Evolutionary conservation across 2,797 vertebrate genomes (phyloP).

Genomic region (Eulemur rubriventer): DNA sequence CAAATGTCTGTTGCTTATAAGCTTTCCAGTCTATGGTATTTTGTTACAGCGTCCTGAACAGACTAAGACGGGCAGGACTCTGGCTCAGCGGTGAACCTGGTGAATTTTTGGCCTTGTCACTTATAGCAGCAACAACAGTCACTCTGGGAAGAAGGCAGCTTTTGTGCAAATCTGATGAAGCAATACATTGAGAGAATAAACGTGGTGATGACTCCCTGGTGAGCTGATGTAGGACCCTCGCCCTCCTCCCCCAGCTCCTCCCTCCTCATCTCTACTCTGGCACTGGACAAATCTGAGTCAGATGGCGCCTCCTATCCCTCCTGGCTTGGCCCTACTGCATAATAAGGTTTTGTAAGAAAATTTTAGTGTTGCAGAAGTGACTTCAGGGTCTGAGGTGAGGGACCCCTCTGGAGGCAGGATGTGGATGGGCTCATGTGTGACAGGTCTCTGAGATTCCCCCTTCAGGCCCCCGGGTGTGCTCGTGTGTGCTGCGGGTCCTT

Average conservation of each 20-base stretch:
- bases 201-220: not conserved
- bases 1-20: not conserved
- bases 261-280: not conserved
- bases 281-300: not conserved
- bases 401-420: not conserved
- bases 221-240: not conserved
- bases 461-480: not conserved
- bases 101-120: not conserved
- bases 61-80: not conserved
- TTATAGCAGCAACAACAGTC: not conserved
- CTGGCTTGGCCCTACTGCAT: not conserved
- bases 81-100: not conserved
- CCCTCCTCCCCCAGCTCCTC: not conserved
- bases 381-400: not conserved
- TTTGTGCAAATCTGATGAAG: slow-evolving; percentile 6
- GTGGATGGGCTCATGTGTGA: not conserved
- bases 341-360: not conserved
- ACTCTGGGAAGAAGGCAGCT: not conserved
- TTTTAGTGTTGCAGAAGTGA: not conserved
- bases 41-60: not conserved
- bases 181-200: not conserved
- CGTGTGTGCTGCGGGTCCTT: not conserved
- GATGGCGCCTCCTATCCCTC: not conserved
- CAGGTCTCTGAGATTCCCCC: not conserved
- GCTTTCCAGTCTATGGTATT: not conserved